A percentile compares a stretch with the other conserved stretches of the same genome.
These are phyloP conservation scores for Capromys pilorides DNA, from an alignment of 2,797 vertebrate species.

Conservation along the genomic window DNA sequence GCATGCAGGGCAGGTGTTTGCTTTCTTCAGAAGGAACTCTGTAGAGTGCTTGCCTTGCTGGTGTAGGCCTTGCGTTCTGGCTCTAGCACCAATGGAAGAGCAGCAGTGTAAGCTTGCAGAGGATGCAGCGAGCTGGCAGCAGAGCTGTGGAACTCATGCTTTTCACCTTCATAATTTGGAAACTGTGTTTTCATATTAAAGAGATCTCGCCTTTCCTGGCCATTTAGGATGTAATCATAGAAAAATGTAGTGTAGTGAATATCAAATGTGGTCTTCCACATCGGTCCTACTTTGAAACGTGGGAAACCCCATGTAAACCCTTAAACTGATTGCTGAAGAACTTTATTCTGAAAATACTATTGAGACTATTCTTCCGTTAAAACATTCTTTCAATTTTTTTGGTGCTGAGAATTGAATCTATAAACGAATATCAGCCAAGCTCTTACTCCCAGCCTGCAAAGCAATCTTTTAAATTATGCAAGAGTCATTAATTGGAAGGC, in stretches of 20 bases:
- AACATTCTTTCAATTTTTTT: background rate
- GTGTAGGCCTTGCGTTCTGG: background rate
- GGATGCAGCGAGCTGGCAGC: accelerated
- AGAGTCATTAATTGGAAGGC: background rate
- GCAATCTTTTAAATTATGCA: background rate
- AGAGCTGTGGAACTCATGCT: background rate
- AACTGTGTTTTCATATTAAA: background rate
- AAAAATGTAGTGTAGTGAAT: background rate
- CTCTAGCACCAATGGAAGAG: background rate
- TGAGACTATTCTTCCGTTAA: background rate
- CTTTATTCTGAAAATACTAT: background rate
- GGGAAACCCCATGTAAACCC: background rate
- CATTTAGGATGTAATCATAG: background rate
- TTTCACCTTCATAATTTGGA: background rate
- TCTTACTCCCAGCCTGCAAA: background rate
- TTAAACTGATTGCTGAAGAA: background rate
- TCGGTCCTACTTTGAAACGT: background rate
- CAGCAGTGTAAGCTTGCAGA: background rate
- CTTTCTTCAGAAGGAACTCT: background rate
- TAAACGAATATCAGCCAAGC: background rate
- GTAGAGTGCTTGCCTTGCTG: background rate
- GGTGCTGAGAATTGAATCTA: background rate
- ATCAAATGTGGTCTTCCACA: background rate
- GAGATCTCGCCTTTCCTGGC: background rate
- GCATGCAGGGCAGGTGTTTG: background rate